Evolutionary conservation across 2,113 vertebrate genomes (phyloP).

Genomic region (Lamprotornis superbus): DNA sequence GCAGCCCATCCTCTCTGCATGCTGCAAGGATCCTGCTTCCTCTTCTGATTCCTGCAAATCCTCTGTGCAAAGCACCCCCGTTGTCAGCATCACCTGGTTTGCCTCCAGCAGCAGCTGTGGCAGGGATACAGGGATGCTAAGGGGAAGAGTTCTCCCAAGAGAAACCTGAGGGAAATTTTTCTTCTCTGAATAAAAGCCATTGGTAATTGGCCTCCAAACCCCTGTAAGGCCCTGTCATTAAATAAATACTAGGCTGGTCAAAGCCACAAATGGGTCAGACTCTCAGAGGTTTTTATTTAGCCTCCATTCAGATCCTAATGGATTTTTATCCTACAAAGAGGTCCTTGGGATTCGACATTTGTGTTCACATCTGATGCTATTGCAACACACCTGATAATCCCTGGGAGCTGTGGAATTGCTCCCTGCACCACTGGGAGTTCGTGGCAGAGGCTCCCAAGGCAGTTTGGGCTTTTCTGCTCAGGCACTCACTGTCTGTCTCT

Average conservation of each 20-base stretch:
- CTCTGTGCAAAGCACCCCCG: fast-evolving
- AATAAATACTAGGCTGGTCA: neutral
- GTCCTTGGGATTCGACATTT: neutral
- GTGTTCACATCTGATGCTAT: fast-evolving
- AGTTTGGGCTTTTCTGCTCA: neutral
- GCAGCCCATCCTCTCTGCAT: neutral
- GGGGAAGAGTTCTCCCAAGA: neutral
- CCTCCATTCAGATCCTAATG: neutral
- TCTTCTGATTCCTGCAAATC: fast-evolving
- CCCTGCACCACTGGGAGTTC: neutral
- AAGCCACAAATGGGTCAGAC: neutral
- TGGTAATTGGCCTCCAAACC: neutral
- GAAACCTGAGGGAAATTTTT: neutral
- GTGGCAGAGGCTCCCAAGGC: neutral
- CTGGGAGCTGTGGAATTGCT: neutral
- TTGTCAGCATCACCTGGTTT: fast-evolving
- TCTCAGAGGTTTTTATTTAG: neutral
- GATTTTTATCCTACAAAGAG: neutral
- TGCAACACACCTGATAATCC: neutral
- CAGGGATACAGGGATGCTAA: neutral
- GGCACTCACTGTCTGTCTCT: neutral
- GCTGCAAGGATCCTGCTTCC: neutral
- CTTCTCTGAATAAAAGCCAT: neutral
- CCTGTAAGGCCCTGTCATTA: neutral
- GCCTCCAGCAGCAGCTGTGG: neutral